Conservation (phyloP, 1,140 invertebrate genomes). For the Nautilus pompilius region DNA sequence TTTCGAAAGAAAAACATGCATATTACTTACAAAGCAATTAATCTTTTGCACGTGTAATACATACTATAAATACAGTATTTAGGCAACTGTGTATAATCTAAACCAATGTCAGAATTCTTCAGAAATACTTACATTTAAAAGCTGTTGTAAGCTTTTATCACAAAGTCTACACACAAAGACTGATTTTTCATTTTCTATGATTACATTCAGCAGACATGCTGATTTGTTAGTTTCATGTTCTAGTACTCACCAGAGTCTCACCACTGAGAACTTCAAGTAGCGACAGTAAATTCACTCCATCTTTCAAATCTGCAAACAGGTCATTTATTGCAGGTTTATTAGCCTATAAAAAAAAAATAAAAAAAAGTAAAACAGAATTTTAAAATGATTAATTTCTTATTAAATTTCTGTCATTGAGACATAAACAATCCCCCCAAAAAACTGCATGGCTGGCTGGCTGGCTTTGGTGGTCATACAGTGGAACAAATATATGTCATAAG, state of each 20-base stretch:
- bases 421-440: background rate
- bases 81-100: too few relatives aligned
- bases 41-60: too few relatives aligned
- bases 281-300: constrained; percentile 79
- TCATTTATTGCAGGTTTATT: constrained; percentile 63
- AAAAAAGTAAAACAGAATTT: background rate
- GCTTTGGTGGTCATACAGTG: background rate
- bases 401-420: background rate
- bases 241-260: constrained; percentile 72
- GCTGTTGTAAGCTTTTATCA: too few relatives aligned
- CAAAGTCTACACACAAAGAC: too few relatives aligned
- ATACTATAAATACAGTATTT: too few relatives aligned
- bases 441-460: background rate
- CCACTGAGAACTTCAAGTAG: constrained; percentile 83
- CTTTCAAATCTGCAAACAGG: constrained; percentile 78
- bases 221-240: too few relatives aligned
- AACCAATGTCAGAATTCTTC: too few relatives aligned
- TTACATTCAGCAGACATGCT: too few relatives aligned
- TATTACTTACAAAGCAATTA: too few relatives aligned
- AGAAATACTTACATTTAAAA: too few relatives aligned
- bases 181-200: too few relatives aligned
- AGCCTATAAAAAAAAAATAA: constrained; percentile 27
- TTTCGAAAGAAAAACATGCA: too few relatives aligned
- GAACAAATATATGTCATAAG: background rate
- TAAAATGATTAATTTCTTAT: background rate